Evolutionary conservation across 2,113 vertebrate genomes (phyloP), one percentile per base, ranked within the genome.

Genomic region (Pleuronectes platessa): DNA sequence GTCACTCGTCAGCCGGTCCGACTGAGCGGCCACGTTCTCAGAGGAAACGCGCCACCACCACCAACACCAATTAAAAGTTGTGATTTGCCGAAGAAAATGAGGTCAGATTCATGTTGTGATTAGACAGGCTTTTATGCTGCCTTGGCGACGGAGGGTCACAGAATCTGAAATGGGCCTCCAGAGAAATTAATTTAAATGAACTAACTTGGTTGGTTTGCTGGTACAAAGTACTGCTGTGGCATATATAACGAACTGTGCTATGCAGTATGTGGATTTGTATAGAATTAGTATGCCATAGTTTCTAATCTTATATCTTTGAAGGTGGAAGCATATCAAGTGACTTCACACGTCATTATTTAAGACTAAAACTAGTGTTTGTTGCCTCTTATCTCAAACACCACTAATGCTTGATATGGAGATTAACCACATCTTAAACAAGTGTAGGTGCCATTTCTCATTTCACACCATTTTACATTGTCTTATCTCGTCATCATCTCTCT

Each of bases 41-140:
- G 66, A 84, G 86, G 78, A 72, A 76, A 60, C 63, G 53, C 0
- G 71, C 86, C 4, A 47, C 0, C 70, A 84, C 85, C 86, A 74
- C 85, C 71, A 77, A 86, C 74, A 65, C 84, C 83, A 88, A 90
- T 90, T 92, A 87, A 88, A 88, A 88, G 77, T 84, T 89, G 68
- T 73, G 86, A 92, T 89, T 88, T 86, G 82, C 62, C 71, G 24
- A 67, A 81, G 75, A 85, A 81, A 85, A 85, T 65, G 73, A 83
- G 83, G 85, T 89, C 83, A 83, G 80, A 75, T 65, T 79, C 54
- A 47, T 68, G 75, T 67, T 82, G 78, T 56, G 78, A 85, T 82
- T 63, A 55, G 24, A 23, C 55, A 42, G 63, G 37, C 69, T 49
- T 37, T 4, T 61, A 10, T 14, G 58, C 71, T 58, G 82, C 80